phyloP scores from a whole-genome alignment of 2,888 invertebrate species.

The Hypsopygia costalis region DNA sequence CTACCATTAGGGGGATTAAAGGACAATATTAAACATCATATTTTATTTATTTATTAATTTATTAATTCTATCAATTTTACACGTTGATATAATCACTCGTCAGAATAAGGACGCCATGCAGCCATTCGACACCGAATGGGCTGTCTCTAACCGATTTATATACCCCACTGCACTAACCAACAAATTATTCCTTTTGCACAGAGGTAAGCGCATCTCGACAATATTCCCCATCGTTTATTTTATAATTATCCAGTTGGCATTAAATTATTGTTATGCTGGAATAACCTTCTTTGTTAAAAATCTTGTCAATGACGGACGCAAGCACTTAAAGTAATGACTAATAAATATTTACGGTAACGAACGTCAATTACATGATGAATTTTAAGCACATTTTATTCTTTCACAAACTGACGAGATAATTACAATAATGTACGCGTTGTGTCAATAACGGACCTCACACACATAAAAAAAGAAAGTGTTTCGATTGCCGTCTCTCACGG shows the following conservation, averaged over 20 bases:
- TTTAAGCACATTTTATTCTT: conserved; percentile 28
- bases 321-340: conserved; percentile 23
- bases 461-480: conserved; percentile 59
- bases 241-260: conserved; percentile 25
- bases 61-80: no score
- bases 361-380: conserved; percentile 25
- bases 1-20: no score
- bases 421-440: conserved; percentile 49
- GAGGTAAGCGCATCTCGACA: conserved; percentile 23
- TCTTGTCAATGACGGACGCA: conserved; percentile 27
- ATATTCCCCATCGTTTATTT: conserved; percentile 24
- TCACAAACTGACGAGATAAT: conserved; percentile 48
- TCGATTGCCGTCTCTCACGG: conserved; percentile 72
- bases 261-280: no score
- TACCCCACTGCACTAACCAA: conserved; percentile 43
- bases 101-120: conserved; percentile 43
- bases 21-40: no score
- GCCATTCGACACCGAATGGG: conserved; percentile 60
- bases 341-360: conserved; percentile 21
- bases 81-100: neutral
- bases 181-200: conserved; percentile 40
- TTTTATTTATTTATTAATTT: no score
- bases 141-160: conserved; percentile 59
- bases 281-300: conserved; percentile 28
- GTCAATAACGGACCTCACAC: conserved; percentile 65